Conservation (phyloP, 2,113 vertebrate species). For the Neolamprologus sp. region DNA sequence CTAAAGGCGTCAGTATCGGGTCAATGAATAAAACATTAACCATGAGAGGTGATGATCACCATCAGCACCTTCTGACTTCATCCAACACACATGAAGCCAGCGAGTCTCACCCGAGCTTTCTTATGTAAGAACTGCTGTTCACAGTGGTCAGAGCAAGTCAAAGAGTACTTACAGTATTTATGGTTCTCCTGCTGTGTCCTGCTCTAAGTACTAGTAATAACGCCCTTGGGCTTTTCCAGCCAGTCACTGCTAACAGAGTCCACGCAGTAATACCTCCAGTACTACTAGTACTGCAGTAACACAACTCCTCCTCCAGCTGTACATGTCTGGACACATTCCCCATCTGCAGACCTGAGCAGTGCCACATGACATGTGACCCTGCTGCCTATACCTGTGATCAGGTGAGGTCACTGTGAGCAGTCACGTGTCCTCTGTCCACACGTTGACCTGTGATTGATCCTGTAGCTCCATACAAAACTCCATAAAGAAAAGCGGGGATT, state of each 20-base stretch:
- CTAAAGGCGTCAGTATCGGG: neutral
- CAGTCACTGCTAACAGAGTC: neutral
- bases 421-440: neutral
- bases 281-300: neutral
- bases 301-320: neutral
- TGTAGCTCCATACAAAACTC: neutral
- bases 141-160: neutral
- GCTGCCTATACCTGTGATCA: neutral
- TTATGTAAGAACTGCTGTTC: neutral
- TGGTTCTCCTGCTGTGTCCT: neutral
- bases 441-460: neutral
- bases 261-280: neutral
- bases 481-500: neutral
- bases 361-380: neutral
- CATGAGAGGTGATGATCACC: neutral
- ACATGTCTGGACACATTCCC: slow-evolving; percentile 27
- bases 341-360: neutral
- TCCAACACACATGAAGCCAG: neutral
- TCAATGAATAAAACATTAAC: neutral
- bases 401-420: neutral
- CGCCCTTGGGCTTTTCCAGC: no score
- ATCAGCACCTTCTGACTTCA: neutral
- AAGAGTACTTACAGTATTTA: neutral
- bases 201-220: neutral
- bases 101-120: neutral